Conservation (phyloP, 1,140 invertebrate species). For the Polypedilum pembai region DNA sequence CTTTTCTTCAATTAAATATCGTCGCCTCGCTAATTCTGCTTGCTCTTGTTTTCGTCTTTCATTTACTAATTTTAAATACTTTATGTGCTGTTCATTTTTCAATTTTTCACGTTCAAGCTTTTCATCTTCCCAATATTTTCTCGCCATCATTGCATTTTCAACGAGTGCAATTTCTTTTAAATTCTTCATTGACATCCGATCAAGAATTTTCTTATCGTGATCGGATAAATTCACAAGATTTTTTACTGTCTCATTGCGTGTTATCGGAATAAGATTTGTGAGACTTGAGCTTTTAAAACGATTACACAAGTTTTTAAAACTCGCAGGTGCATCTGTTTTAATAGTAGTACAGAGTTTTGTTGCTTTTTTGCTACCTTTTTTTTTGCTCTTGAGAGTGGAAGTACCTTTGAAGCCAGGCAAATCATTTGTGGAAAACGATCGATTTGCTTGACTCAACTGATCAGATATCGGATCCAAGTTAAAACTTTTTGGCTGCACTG, state of each 20-base stretch:
- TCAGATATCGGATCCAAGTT: slow-evolving; percentile 8
- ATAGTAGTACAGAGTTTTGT: not conserved
- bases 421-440: slow-evolving; percentile 25
- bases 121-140: slow-evolving; percentile 43
- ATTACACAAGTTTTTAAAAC: not conserved
- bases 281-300: slow-evolving; percentile 20
- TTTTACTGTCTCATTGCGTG: not conserved
- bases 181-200: slow-evolving; percentile 41
- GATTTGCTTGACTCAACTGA: not conserved
- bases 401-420: not conserved
- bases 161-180: slow-evolving; percentile 38
- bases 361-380: not conserved
- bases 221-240: slow-evolving; percentile 34
- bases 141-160: slow-evolving; percentile 41
- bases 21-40: slow-evolving; percentile 37
- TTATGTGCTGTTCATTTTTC: slow-evolving; percentile 40
- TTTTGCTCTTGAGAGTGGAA: not conserved
- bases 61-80: slow-evolving; percentile 39
- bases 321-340: not conserved
- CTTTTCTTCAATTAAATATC: slow-evolving; percentile 37
- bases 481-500: slow-evolving; percentile 3
- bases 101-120: slow-evolving; percentile 38
- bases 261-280: not conserved
- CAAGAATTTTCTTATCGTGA: slow-evolving; percentile 42
- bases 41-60: slow-evolving; percentile 42